phyloP scores from a whole-genome alignment of 2,888 invertebrate genomes.

The Limenitis camilla region DNA sequence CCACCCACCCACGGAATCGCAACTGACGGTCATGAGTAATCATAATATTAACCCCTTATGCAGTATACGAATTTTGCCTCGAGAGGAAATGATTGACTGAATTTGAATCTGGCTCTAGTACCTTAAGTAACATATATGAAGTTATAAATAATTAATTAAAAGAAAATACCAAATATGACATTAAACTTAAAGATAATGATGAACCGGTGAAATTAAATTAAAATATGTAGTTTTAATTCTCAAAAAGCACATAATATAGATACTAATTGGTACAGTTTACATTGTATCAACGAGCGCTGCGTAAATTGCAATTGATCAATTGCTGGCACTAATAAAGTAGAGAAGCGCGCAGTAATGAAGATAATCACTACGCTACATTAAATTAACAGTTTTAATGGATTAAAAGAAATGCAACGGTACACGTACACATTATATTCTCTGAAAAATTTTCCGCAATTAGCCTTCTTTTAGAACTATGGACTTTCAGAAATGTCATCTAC shows the following conservation, averaged over 20 bases:
- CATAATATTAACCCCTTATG: no score
- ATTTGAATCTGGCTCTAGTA: no score
- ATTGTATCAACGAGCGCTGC: slow-evolving; percentile 12
- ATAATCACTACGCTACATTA: slow-evolving; percentile 8
- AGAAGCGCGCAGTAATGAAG: slow-evolving; percentile 13
- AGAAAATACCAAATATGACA: no score
- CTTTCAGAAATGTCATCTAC: no score
- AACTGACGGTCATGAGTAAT: no score
- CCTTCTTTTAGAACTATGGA: not conserved
- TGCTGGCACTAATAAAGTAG: slow-evolving; percentile 15
- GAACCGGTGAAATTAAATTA: no score
- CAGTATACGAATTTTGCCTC: no score
- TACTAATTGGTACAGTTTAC: not conserved
- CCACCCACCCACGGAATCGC: no score
- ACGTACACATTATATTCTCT: not conserved
- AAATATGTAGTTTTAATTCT: not conserved
- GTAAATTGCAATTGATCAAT: slow-evolving; percentile 25
- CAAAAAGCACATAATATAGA: not conserved
- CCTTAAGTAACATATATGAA: no score
- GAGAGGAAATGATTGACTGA: no score
- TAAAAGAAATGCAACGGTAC: not conserved
- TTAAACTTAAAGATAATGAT: no score
- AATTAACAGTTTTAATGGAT: slow-evolving; percentile 2
- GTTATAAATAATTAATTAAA: no score
- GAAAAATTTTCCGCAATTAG: not conserved